phyloP scores from a whole-genome alignment of 2,113 vertebrate genomes.

The Hemiscyllium ocellatum region DNA sequence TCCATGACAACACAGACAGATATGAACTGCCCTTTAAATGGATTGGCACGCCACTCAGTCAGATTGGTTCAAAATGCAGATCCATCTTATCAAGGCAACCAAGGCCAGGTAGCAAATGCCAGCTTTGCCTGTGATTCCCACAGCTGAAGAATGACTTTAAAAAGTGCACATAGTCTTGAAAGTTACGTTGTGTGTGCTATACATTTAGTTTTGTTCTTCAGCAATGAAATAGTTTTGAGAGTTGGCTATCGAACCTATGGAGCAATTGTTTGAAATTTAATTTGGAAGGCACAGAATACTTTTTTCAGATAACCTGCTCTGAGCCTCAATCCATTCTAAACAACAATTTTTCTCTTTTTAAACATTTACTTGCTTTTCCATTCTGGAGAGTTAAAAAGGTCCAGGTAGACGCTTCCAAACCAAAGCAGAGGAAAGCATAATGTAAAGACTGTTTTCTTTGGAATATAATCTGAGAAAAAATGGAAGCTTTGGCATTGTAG shows the following conservation, averaged over 20 bases:
- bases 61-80: not conserved
- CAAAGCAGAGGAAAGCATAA: too few species aligned
- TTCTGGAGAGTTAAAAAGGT: not conserved
- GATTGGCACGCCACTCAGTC: not conserved
- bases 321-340: not conserved
- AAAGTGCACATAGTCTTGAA: not conserved
- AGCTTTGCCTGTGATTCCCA: too few species aligned
- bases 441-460: too few species aligned
- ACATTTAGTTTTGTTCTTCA: not conserved
- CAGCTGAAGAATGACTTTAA: too few species aligned
- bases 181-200: not conserved
- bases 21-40: not conserved
- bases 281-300: not conserved
- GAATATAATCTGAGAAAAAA: too few species aligned
- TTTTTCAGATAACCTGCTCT: too few species aligned
- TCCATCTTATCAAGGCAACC: not conserved
- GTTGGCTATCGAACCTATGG: not conserved
- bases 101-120: not conserved
- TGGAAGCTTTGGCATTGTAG: too few species aligned
- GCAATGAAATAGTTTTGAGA: not conserved
- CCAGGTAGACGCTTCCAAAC: not conserved
- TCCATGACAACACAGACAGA: not conserved
- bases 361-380: not conserved
- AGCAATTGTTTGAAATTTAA: not conserved
- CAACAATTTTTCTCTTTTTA: not conserved